Percentiles rank a stretch among this genome's conserved stretches.
phyloP scores from a whole-genome alignment of 2,888 invertebrate species.

The Dryocosmus kuriphilus region DNA sequence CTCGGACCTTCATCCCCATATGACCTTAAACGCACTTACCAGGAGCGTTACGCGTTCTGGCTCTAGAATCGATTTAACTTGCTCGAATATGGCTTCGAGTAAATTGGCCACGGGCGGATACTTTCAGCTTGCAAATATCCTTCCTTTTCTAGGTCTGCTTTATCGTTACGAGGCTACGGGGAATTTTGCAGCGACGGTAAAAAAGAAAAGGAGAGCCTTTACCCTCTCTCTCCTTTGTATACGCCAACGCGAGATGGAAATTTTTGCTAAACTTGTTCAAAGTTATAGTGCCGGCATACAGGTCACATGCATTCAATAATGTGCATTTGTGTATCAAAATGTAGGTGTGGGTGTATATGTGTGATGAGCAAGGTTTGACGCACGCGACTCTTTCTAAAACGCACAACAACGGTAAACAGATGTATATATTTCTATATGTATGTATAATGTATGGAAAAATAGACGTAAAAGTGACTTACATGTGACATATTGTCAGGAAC shows the following conservation, averaged over 20 bases:
- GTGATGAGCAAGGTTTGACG: neutral
- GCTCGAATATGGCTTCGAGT: constrained; percentile 36
- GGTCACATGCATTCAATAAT: neutral
- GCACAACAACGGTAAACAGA: neutral
- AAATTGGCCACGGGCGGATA: constrained; percentile 40
- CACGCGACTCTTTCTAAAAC: neutral
- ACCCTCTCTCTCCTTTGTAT: constrained; percentile 11
- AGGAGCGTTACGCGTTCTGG: constrained; percentile 12
- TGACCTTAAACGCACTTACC: constrained; percentile 7
- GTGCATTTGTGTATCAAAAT: neutral
- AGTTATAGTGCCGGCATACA: constrained; percentile 7
- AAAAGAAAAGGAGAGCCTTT: constrained; percentile 19
- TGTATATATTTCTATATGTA: neutral
- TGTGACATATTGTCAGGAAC: constrained; percentile 19
- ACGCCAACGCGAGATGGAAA: constrained; percentile 27
- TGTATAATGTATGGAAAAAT: neutral
- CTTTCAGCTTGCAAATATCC: constrained; percentile 38
- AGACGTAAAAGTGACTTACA: neutral
- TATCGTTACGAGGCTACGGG: constrained; percentile 37
- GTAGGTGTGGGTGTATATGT: neutral
- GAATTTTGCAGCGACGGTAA: constrained; percentile 33
- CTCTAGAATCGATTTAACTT: constrained; percentile 32
- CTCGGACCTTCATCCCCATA: neutral
- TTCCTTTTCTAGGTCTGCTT: constrained; percentile 39
- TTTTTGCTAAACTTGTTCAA: constrained; percentile 32